These are phyloP conservation scores for Mustelus asterias DNA, from an alignment of 2,113 vertebrate species.

Conservation along the genomic window DNA sequence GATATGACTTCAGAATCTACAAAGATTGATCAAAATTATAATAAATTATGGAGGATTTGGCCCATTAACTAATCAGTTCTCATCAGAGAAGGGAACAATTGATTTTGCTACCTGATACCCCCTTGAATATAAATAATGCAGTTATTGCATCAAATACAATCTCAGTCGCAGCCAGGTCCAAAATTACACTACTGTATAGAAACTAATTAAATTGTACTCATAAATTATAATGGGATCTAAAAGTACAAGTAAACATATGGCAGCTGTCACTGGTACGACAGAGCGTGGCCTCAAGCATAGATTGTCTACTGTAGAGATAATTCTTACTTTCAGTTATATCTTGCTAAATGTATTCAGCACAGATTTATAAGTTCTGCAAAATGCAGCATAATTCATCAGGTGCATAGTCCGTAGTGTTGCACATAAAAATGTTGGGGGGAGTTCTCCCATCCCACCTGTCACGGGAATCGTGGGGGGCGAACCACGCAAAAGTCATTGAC, in stretches of 20 bases:
- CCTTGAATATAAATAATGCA: background rate
- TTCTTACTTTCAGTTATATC: background rate
- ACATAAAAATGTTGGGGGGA: background rate
- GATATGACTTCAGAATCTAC: background rate
- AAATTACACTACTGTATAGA: background rate
- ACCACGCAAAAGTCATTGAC: too few species aligned
- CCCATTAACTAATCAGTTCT: background rate
- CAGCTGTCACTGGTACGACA: background rate
- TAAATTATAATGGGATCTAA: constrained; percentile 14
- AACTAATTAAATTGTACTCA: background rate
- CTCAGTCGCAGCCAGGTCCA: background rate
- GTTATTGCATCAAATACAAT: background rate
- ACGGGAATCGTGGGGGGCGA: too few species aligned
- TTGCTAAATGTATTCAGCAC: background rate
- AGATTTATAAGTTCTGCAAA: background rate
- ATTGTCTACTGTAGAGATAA: background rate
- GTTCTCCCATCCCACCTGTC: too few species aligned
- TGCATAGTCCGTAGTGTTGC: background rate
- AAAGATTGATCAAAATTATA: constrained; percentile 14
- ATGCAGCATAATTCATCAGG: background rate
- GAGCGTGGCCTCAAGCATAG: background rate
- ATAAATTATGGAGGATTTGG: background rate
- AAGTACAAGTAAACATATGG: constrained; percentile 2
- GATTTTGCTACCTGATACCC: background rate
- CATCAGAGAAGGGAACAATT: constrained; percentile 9